These are phyloP conservation scores for Lumbricus terrestris DNA, from an alignment of 2,888 invertebrate species.

Conservation along the genomic window DNA sequence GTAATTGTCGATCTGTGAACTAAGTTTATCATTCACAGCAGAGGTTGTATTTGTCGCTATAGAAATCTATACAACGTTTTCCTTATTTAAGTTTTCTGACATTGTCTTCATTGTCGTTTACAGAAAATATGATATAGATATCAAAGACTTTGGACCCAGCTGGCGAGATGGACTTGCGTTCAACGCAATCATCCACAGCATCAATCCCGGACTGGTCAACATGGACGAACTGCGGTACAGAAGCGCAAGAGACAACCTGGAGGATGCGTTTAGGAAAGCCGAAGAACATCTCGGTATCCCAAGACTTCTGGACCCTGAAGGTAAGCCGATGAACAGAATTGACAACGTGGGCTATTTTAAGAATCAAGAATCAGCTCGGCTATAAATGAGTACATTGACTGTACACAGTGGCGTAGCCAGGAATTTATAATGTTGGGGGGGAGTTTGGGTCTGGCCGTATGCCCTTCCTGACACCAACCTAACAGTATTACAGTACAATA, in stretches of 20 bases:
- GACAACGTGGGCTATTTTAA: too few species aligned
- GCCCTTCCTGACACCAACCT: too few species aligned
- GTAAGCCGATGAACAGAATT: slow-evolving; percentile 41
- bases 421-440: too few species aligned
- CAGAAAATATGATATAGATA: slow-evolving; percentile 82
- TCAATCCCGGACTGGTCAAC: slow-evolving; percentile 87
- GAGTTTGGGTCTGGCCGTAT: too few species aligned
- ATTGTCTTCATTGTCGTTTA: background rate
- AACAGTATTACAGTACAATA: too few species aligned
- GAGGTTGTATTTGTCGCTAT: background rate
- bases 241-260: slow-evolving; percentile 78
- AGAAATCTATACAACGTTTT: background rate
- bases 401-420: too few species aligned
- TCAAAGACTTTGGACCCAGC: slow-evolving; percentile 88
- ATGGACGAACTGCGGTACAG: slow-evolving; percentile 76
- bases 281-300: slow-evolving; percentile 88
- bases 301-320: slow-evolving; percentile 84
- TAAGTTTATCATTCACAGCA: too few species aligned
- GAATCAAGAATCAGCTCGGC: too few species aligned
- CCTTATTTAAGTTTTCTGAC: background rate
- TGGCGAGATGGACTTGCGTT: slow-evolving; percentile 96
- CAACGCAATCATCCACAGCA: slow-evolving; percentile 89
- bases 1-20: too few species aligned
- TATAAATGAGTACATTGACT: too few species aligned
- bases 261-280: slow-evolving; percentile 89